Evolutionary conservation across 2,797 vertebrate genomes (phyloP).

Genomic region (Phaenicophaeus curvirostris): DNA sequence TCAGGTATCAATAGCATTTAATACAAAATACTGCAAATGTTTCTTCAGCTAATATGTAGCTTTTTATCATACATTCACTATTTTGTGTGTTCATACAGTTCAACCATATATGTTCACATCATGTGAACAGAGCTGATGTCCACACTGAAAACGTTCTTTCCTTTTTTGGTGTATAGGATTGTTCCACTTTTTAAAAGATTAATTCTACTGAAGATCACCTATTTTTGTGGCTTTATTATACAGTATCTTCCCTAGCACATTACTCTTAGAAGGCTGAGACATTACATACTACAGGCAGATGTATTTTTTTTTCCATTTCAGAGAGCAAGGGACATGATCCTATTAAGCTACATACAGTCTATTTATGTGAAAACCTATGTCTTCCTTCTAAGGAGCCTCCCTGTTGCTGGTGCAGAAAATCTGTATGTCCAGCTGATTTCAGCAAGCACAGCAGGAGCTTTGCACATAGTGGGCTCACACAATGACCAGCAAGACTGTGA

Average conservation of each 20-base stretch:
- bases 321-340: neutral
- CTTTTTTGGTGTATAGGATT: neutral
- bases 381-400: neutral
- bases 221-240: constrained; percentile 13
- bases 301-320: constrained; percentile 5
- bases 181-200: constrained; percentile 6
- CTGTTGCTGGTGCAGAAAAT: neutral
- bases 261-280: neutral
- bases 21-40: neutral
- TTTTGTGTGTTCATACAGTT: neutral
- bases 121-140: neutral
- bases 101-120: neutral
- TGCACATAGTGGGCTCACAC: neutral
- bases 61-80: neutral
- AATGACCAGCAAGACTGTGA: neutral
- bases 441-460: neutral
- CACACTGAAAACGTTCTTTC: neutral
- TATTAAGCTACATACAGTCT: neutral
- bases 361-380: neutral
- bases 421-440: neutral
- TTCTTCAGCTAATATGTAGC: neutral
- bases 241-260: neutral
- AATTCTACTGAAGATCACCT: constrained; percentile 1
- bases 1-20: neutral
- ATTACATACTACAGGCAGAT: neutral